Conservation (phyloP, 1,140 invertebrate species). For the Ladona fulva region DNA sequence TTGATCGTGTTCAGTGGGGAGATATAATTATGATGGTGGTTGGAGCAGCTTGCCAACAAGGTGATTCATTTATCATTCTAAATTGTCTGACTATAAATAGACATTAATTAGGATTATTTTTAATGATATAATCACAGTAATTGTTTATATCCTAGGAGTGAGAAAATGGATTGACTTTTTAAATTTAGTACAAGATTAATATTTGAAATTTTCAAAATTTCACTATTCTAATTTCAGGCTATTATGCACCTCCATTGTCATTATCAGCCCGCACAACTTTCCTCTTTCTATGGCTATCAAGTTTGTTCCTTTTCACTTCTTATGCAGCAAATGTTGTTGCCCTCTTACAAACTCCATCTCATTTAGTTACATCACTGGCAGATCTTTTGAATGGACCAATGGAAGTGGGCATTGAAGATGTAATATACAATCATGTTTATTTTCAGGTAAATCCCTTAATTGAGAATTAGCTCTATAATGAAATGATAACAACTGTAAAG, state of each 20-base stretch:
- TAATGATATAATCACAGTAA: neutral
- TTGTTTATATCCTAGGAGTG: neutral
- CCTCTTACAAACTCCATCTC: slow-evolving; percentile 20
- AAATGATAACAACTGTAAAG: too few species aligned
- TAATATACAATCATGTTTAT: slow-evolving; percentile 16
- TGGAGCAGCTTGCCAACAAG: neutral
- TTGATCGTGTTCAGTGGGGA: neutral
- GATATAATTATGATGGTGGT: neutral
- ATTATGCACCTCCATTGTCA: slow-evolving; percentile 13
- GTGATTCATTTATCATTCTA: neutral
- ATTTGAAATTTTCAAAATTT: neutral
- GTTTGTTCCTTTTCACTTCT: slow-evolving; percentile 21
- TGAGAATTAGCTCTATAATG: too few species aligned
- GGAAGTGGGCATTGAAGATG: slow-evolving; percentile 14
- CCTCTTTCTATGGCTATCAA: slow-evolving; percentile 9
- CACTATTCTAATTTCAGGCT: slow-evolving; percentile 11
- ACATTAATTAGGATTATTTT: neutral
- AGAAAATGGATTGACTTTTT: neutral
- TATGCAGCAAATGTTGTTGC: slow-evolving; percentile 22
- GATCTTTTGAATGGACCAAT: slow-evolving; percentile 17
- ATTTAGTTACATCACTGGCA: slow-evolving; percentile 2
- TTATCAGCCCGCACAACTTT: slow-evolving; percentile 15
- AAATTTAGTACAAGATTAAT: neutral
- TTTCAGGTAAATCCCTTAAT: too few species aligned
- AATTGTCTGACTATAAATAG: neutral